Conservation (phyloP, 2,113 vertebrate genomes). For the Ardeotis arabs region DNA sequence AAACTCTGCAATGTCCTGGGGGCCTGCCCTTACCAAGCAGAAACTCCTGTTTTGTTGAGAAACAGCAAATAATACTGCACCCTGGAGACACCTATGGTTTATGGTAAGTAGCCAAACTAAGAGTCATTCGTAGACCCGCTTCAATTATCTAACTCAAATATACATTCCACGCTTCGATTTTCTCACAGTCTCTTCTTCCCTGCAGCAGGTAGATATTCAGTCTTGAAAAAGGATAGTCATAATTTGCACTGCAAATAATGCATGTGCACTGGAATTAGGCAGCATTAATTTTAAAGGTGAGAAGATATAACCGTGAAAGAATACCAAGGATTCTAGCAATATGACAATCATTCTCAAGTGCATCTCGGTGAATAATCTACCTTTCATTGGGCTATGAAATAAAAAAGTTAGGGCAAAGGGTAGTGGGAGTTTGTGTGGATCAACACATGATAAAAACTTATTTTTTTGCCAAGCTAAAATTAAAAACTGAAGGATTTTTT, state of each 20-base stretch:
- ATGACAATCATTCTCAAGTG: neutral
- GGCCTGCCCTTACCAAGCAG: neutral
- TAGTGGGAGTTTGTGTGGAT: neutral
- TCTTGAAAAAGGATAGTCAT: neutral
- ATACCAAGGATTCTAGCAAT: neutral
- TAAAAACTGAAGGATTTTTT: neutral
- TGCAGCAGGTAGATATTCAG: neutral
- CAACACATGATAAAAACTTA: neutral
- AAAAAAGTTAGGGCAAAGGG: neutral
- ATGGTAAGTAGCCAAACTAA: neutral
- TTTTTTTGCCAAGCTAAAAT: neutral
- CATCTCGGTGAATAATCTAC: neutral
- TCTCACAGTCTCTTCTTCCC: neutral
- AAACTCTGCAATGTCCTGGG: slow-evolving; percentile 23
- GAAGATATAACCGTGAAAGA: neutral
- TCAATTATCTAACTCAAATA: neutral
- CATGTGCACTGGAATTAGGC: neutral
- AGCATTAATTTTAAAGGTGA: neutral
- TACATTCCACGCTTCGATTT: neutral
- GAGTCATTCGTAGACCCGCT: neutral
- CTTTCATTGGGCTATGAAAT: neutral
- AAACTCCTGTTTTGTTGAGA: slow-evolving; percentile 60
- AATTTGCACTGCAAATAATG: neutral
- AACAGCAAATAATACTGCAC: slow-evolving; percentile 26
- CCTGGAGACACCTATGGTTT: slow-evolving; percentile 3